Conservation (phyloP, 2,888 invertebrate species). For the Autographa gamma region DNA sequence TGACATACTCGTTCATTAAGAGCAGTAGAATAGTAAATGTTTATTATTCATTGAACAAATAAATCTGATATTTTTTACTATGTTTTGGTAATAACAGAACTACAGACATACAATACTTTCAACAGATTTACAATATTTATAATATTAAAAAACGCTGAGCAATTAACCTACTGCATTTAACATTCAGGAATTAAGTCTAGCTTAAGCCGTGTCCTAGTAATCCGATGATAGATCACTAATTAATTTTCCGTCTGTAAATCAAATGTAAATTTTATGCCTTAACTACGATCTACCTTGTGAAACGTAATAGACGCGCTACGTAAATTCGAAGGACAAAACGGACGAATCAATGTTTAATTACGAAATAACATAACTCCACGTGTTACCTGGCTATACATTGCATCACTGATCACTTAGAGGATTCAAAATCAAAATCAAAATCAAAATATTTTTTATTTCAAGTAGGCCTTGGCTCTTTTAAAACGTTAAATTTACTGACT, state of each 20-base stretch:
- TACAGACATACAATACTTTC: no score
- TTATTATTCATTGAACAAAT: no score
- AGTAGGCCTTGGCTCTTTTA: no score
- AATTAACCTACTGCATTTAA: neutral
- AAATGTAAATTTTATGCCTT: slow-evolving; percentile 4
- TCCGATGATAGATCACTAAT: neutral
- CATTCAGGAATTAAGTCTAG: neutral
- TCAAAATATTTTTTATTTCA: no score
- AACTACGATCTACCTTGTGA: neutral
- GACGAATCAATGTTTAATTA: slow-evolving; percentile 3
- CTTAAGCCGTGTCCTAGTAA: neutral
- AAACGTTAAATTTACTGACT: no score
- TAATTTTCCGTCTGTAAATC: slow-evolving; percentile 2
- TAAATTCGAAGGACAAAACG: neutral
- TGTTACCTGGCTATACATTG: neutral
- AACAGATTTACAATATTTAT: no score
- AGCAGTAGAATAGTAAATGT: no score
- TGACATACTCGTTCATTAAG: no score
- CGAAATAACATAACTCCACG: neutral
- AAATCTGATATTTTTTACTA: no score
- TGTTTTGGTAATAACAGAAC: no score
- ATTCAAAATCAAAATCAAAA: no score
- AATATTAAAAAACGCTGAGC: neutral
- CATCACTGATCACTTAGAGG: no score
- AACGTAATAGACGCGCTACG: neutral